Evolutionary conservation across 2,797 vertebrate genomes (phyloP), one percentile per base, ranked within the genome.

Genomic region (Microctenopoma steveboyesi): DNA sequence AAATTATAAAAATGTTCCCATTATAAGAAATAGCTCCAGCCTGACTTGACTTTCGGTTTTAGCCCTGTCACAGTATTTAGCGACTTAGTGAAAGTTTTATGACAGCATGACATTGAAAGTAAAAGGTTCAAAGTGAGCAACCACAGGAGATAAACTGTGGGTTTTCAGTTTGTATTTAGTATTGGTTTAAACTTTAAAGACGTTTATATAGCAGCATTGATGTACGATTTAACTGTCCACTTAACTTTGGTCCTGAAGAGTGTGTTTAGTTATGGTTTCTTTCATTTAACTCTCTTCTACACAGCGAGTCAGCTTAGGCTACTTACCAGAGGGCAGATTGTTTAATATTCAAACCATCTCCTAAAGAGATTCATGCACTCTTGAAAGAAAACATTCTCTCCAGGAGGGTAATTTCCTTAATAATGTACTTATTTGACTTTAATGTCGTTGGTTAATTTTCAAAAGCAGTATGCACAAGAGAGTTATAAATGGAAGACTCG

Each of bases 21-120:
- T 79, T 83, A 69, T 65, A 57, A 58, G 40, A 56, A 66, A 61
- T 33, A n/a, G 37, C 68, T 66, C 35, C 46, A 30, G 56, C 10
- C 39, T 27, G 30, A 56, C 30, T 25, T 14, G 64, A 73, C 58
- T 62, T 70, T 53, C 13, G 4, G 52, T 75, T 68, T 30, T 62
- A 67, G 69, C 39, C 58, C 62, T 49, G 67, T 66, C 68, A 46
- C 52, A 56, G 56, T 40, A 25, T 55, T 47, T 13, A 53, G 45
- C 47, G 71, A 80, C 43, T 72, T 27, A 33, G 8, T 66, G 39
- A 70, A 83, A 42, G 51, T 79, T 81, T 72, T 59, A 59, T 46
- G 50, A 47, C 4, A 5, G 33, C 6, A 1, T 70, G 74, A 46
- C 71, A 58, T 40, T 72, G 27, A 57, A 72, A 72, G 50, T 27